Evolutionary conservation across 2,113 vertebrate genomes (phyloP).

Genomic region (Alosa alosa): DNA sequence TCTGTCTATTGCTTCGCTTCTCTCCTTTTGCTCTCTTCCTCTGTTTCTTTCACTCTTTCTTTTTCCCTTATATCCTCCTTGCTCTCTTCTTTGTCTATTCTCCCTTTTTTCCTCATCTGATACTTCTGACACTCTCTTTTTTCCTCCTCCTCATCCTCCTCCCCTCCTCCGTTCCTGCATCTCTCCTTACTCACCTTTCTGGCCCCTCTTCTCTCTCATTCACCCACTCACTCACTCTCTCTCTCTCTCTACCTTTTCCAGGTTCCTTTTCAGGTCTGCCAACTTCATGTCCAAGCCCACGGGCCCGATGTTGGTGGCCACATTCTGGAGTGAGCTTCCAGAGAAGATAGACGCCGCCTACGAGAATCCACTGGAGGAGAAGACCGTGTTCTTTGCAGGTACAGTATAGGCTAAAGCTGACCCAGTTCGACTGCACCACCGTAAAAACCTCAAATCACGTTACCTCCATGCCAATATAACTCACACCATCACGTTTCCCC

Average conservation of each 20-base stretch:
- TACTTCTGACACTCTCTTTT: background rate
- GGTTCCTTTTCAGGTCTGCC: constrained; percentile 92
- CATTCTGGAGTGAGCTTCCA: constrained; percentile 94
- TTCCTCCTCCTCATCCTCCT: constrained; percentile 32
- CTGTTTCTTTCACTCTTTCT: constrained; percentile 16
- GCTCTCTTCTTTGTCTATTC: background rate
- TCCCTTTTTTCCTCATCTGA: constrained; percentile 1
- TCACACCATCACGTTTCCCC: background rate
- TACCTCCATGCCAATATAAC: background rate
- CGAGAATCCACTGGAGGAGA: constrained; percentile 90
- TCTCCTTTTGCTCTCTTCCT: constrained; percentile 32
- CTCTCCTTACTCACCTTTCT: constrained; percentile 10
- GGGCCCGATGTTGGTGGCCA: constrained; percentile 88
- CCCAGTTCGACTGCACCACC: background rate
- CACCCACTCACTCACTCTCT: constrained; percentile 31
- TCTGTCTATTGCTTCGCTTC: constrained; percentile 37
- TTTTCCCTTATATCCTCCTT: constrained; percentile 30
- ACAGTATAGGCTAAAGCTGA: constrained; percentile 17
- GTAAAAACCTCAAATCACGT: background rate
- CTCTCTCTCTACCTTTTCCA: constrained; percentile 57
- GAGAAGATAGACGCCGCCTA: constrained; percentile 92
- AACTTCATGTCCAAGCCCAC: constrained; percentile 81
- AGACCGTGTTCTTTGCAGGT: constrained; percentile 95
- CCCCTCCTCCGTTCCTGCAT: constrained; percentile 31
- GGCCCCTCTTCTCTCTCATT: background rate